These are phyloP conservation scores for Lepilemur ruficaudatus DNA, from an alignment of 2,797 vertebrate species.

Conservation along the genomic window DNA sequence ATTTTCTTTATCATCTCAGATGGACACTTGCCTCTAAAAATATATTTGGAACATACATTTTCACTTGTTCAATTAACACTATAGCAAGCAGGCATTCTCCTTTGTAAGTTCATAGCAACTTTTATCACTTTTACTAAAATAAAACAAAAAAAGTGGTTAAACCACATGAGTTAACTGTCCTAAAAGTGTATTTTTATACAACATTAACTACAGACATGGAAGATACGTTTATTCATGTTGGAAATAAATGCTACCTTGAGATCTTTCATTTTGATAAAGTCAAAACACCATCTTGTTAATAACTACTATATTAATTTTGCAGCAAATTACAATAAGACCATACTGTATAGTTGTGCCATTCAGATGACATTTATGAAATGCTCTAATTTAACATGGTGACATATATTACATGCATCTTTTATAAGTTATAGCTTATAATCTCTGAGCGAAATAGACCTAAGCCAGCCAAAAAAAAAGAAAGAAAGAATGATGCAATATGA, in stretches of 20 bases:
- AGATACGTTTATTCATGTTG: neutral
- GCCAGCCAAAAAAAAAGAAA: neutral
- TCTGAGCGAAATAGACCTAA: constrained; percentile 30
- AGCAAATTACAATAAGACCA: constrained; percentile 34
- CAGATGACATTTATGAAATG: constrained; percentile 51
- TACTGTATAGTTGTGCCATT: constrained; percentile 10
- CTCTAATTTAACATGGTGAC: constrained; percentile 40
- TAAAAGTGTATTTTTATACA: neutral
- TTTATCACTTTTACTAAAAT: neutral
- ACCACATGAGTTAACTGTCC: neutral
- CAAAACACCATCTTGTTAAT: constrained; percentile 44
- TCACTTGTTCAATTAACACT: neutral
- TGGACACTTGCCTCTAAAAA: neutral
- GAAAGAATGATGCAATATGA: neutral
- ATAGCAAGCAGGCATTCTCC: neutral
- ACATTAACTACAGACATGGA: neutral
- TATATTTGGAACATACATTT: neutral
- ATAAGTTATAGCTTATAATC: constrained; percentile 45
- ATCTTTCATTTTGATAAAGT: constrained; percentile 36
- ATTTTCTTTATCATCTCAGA: neutral
- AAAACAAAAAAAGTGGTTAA: neutral
- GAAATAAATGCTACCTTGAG: neutral
- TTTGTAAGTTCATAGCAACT: neutral
- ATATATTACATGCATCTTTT: constrained; percentile 28
- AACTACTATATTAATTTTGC: constrained; percentile 42